Evolutionary conservation across 2,797 vertebrate genomes (phyloP), one percentile per base, ranked within the genome.

Genomic region (Philypnodon macrostomus): DNA sequence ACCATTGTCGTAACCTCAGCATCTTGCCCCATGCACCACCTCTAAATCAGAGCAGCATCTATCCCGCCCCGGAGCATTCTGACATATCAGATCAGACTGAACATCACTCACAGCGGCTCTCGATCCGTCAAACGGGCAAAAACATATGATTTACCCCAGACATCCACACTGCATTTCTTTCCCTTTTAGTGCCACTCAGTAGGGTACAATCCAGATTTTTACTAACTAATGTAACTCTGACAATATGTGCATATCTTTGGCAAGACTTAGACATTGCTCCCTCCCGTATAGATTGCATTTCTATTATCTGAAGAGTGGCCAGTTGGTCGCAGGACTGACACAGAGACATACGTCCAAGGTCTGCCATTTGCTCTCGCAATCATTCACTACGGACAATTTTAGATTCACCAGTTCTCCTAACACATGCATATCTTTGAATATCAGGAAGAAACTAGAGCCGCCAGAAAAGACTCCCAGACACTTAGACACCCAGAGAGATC

Each of bases 81-180:
- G 82, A 86, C 80, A 79, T 58, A 80, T 68, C 63, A 39, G 48
- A 81, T 85, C 80, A 77, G 67, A 33, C 37, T 12, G 58, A 68
- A 32, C 70, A 78, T 75, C 80, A 71, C 47, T 85, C 78, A 77
- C 52, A 59, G 21, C 8, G 21, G 38, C 58, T 46, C 32, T 40
- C 53, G 40, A 65, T 62, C 39, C 36, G 1, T 81, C 77, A 58
- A 34, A 44, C 53, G n/a, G 46, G 41, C 61, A 73, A 63, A 75
- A 71, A 70, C 70, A 69, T 75, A 78, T 75, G 71, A 72, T 72
- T 69, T 63, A 53, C 42, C 53, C 38, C 45, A 15, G 34, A 53
- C 12, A 21, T 53, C 45, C 57, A 53, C 50, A 13, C 29, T 42
- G 50, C 48, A 30, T 27, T 54, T 38, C 37, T 1, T 7, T 41